phyloP scores from a whole-genome alignment of 2,113 vertebrate species.

The Narcine bancroftii region DNA sequence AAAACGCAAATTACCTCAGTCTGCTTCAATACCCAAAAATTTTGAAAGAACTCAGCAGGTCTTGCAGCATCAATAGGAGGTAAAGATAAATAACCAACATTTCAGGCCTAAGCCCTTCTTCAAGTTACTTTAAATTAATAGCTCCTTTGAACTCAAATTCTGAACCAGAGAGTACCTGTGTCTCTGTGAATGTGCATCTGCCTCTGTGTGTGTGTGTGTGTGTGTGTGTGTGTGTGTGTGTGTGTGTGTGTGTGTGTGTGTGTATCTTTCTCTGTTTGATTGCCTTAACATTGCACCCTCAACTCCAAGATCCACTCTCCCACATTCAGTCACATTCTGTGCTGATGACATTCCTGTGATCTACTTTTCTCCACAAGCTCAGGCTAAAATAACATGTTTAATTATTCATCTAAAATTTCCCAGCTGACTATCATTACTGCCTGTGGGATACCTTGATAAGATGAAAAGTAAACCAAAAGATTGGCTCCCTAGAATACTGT shows the following conservation, averaged over 20 bases:
- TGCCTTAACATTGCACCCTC: neutral
- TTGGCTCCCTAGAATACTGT: neutral
- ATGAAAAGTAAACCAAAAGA: neutral
- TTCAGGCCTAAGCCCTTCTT: too few species aligned
- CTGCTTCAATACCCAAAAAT: too few species aligned
- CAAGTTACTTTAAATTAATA: too few species aligned
- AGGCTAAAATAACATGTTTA: neutral
- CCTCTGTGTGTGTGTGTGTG: too few species aligned
- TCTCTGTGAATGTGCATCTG: too few species aligned
- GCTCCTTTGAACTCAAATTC: too few species aligned
- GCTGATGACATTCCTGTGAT: neutral
- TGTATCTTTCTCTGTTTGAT: neutral
- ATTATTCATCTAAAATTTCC: neutral
- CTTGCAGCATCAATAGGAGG: too few species aligned
- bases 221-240: too few species aligned
- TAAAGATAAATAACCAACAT: too few species aligned
- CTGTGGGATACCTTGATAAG: neutral
- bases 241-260: too few species aligned
- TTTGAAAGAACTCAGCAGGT: too few species aligned
- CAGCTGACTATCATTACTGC: neutral
- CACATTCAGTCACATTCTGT: neutral
- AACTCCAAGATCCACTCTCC: neutral
- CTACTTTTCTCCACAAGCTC: neutral
- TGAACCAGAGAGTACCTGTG: too few species aligned
- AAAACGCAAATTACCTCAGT: neutral